Evolutionary conservation across 2,888 invertebrate genomes (phyloP).

Genomic region (Brachyptera risi): DNA sequence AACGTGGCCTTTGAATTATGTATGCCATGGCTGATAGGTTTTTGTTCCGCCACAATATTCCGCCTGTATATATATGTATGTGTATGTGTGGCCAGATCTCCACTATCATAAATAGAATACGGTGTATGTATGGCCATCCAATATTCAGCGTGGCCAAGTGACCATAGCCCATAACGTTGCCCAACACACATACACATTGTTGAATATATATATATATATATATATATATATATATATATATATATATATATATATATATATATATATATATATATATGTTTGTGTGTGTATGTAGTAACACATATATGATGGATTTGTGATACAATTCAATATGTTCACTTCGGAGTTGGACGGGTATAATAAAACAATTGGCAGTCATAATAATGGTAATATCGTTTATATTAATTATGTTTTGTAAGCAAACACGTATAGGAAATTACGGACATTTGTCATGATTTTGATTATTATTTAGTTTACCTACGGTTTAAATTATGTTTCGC

Average conservation of each 20-base stretch:
- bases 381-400: background rate
- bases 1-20: slow-evolving; percentile 25
- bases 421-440: too few species aligned
- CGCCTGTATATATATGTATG: background rate
- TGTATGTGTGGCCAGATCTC: too few species aligned
- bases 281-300: too few species aligned
- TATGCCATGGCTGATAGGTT: slow-evolving; percentile 24
- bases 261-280: background rate
- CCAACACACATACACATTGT: background rate
- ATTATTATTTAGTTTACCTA: too few species aligned
- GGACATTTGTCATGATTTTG: too few species aligned
- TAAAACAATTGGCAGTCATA: slow-evolving; percentile 5
- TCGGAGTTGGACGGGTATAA: background rate
- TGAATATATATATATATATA: background rate
- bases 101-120: slow-evolving; percentile 10
- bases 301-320: too few species aligned
- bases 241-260: background rate
- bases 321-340: slow-evolving; percentile 11
- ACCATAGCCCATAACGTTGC: slow-evolving; percentile 14
- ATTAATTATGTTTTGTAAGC: slow-evolving; percentile 4
- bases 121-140: slow-evolving; percentile 9
- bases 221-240: background rate
- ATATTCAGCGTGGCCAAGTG: slow-evolving; percentile 16
- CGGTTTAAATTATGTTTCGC: too few species aligned
- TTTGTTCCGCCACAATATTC: slow-evolving; percentile 27